Conservation (phyloP, 2,888 invertebrate genomes). For the Podabrus alpinus region DNA sequence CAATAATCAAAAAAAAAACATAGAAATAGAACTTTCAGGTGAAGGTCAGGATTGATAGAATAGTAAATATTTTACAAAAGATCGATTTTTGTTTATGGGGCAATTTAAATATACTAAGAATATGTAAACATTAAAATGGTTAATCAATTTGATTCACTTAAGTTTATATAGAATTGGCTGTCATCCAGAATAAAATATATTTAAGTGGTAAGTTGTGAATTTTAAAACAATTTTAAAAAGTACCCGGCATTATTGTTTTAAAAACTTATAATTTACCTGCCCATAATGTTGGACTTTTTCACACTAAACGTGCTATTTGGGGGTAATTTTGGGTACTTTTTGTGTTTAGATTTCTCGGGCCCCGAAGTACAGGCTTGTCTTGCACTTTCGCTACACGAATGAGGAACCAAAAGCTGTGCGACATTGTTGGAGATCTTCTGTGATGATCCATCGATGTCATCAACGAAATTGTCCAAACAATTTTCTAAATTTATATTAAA, state of each 20-base stretch:
- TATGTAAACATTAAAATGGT: constrained; percentile 14
- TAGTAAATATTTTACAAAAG: background rate
- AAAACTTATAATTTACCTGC: background rate
- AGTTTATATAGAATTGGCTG: constrained; percentile 6
- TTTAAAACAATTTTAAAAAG: background rate
- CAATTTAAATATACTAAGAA: constrained; percentile 5
- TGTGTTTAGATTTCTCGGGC: background rate
- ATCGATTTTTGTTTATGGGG: background rate
- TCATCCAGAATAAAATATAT: constrained; percentile 10
- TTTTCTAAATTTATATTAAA: background rate
- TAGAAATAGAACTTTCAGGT: background rate
- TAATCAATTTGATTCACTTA: constrained; percentile 21
- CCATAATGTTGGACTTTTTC: background rate
- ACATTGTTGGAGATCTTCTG: background rate
- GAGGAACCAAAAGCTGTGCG: background rate
- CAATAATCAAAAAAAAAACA: background rate
- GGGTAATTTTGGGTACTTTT: background rate
- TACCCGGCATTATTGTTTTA: background rate
- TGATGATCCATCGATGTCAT: background rate
- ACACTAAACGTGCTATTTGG: background rate
- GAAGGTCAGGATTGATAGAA: background rate
- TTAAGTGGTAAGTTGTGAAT: background rate
- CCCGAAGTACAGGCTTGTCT: background rate
- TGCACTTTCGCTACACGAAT: background rate
- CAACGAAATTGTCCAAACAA: background rate